A percentile compares a stretch with the other conserved stretches of the same genome.
phyloP scores from a whole-genome alignment of 2,113 vertebrate genomes.

The Solea solea region DNA sequence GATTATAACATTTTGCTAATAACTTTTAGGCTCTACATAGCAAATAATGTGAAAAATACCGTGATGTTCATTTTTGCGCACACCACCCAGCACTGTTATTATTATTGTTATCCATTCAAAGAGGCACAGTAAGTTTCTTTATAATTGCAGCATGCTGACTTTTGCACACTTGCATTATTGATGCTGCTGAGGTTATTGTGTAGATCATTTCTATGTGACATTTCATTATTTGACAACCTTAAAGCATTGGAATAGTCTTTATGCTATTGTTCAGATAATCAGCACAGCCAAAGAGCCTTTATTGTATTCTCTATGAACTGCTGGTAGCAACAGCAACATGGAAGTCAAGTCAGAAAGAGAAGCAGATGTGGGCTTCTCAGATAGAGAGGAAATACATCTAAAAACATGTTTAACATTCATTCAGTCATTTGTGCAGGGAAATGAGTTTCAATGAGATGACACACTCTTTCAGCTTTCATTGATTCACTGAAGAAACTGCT shows the following conservation, averaged over 20 bases:
- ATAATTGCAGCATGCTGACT: constrained; percentile 21
- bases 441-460: constrained; percentile 49
- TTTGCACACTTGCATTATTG: constrained; percentile 28
- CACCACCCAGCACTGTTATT: too few species aligned
- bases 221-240: constrained; percentile 42
- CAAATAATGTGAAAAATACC: too few species aligned
- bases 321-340: constrained; percentile 16
- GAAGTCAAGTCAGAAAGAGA: constrained; percentile 43
- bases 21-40: too few species aligned
- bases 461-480: constrained; percentile 52
- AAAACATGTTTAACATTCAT: constrained; percentile 46
- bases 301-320: constrained; percentile 9
- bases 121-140: constrained; percentile 31
- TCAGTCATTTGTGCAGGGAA: constrained; percentile 37
- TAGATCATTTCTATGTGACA: constrained; percentile 27
- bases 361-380: constrained; percentile 25
- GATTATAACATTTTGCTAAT: too few species aligned
- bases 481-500: constrained; percentile 59
- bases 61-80: too few species aligned
- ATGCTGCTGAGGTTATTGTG: constrained; percentile 36
- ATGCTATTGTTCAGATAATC: constrained; percentile 36
- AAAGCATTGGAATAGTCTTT: constrained; percentile 21
- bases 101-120: constrained; percentile 25
- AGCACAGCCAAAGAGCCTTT: constrained; percentile 8
- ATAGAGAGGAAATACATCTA: constrained; percentile 15